Conservation (phyloP, 1,140 invertebrate species). For the Bradynema listronoti region DNA sequence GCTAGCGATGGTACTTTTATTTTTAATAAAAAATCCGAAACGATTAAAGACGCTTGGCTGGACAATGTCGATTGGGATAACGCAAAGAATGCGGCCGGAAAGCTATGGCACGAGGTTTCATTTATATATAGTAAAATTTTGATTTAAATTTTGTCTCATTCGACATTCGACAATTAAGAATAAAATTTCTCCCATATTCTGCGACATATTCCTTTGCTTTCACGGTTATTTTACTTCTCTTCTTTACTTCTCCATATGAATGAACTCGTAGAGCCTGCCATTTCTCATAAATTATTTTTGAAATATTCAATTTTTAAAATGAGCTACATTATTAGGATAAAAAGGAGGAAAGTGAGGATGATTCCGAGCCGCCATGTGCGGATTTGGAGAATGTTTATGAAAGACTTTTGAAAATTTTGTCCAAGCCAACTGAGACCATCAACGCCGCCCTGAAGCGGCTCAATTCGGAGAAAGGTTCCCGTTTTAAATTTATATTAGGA, state of each 20-base stretch:
- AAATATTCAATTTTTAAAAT: no score
- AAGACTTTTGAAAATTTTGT: slow-evolving; percentile 16
- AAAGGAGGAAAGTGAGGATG: slow-evolving; percentile 24
- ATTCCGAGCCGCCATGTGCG: slow-evolving; percentile 11
- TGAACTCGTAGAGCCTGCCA: no score
- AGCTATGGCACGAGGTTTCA: slow-evolving; percentile 43
- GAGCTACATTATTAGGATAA: slow-evolving; percentile 5
- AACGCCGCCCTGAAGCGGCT: slow-evolving; percentile 26
- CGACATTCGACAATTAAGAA: no score
- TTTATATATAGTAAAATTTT: no score
- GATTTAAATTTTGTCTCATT: no score
- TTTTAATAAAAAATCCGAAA: slow-evolving; percentile 74
- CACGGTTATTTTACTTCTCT: no score
- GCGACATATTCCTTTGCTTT: no score
- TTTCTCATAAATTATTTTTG: no score
- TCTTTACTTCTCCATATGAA: no score
- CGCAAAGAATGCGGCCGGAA: slow-evolving; percentile 40
- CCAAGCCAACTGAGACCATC: slow-evolving; percentile 29
- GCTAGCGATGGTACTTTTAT: slow-evolving; percentile 88
- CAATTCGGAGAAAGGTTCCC: slow-evolving; percentile 39
- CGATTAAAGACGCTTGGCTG: slow-evolving; percentile 85
- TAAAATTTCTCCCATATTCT: no score
- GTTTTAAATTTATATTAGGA: no score
- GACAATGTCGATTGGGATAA: slow-evolving; percentile 90
- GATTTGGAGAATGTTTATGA: slow-evolving; percentile 24